A percentile compares a stretch with the other conserved stretches of the same genome.
phyloP scores from a whole-genome alignment of 2,797 vertebrate genomes.

The Silurus aristotelis region DNA sequence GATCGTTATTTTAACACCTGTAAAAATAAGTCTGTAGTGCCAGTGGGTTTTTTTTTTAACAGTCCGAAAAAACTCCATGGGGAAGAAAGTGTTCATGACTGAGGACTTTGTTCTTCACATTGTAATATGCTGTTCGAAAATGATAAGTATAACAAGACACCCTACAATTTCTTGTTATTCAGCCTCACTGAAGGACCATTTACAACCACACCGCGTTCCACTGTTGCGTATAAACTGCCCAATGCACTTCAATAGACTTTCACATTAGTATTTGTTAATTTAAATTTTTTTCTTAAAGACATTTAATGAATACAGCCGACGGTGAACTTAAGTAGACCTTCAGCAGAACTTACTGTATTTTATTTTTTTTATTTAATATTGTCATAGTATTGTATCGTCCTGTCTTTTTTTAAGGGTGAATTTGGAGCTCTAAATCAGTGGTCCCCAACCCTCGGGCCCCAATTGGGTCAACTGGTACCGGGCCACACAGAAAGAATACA shows the following conservation, averaged over 20 bases:
- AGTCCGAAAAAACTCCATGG: not conserved
- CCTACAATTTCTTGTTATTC: not conserved
- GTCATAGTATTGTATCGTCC: no score
- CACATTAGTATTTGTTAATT: not conserved
- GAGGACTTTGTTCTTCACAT: not conserved
- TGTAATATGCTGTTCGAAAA: not conserved
- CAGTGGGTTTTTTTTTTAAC: not conserved
- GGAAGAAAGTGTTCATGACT: not conserved
- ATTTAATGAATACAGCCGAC: not conserved
- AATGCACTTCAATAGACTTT: constrained; percentile 2
- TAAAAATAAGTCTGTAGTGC: not conserved
- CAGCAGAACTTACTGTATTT: not conserved
- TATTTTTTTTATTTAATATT: no score
- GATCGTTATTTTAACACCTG: not conserved
- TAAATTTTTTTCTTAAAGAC: no score
- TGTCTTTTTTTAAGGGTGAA: no score
- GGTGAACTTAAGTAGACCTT: not conserved
- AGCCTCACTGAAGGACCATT: not conserved
- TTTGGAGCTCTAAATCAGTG: no score
- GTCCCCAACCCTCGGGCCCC: no score
- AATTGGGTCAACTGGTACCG: no score
- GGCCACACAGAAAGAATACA: no score
- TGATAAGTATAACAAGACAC: not conserved
- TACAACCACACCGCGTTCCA: not conserved
- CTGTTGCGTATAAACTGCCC: not conserved